Conservation (phyloP, 1,140 invertebrate genomes). For the Trichomalopsis sarcophagae region DNA sequence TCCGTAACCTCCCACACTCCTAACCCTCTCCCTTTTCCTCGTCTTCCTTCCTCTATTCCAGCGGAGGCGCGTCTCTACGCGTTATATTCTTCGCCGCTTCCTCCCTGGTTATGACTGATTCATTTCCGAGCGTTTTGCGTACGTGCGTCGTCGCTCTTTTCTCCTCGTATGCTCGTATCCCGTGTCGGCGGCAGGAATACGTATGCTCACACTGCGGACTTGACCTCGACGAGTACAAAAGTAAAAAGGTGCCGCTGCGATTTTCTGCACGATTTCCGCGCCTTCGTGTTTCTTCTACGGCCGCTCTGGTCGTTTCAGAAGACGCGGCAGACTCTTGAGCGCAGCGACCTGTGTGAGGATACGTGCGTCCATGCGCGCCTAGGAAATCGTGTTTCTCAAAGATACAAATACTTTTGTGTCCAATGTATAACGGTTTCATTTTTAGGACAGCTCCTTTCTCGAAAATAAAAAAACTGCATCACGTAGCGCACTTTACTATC, state of each 20-base stretch:
- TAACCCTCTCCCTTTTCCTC: neutral
- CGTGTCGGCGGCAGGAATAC: too few species aligned
- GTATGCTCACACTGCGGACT: neutral
- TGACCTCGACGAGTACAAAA: neutral
- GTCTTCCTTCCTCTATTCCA: neutral
- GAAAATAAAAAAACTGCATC: too few species aligned
- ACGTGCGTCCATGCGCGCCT: neutral
- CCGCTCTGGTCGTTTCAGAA: neutral
- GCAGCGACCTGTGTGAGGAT: too few species aligned
- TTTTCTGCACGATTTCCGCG: neutral
- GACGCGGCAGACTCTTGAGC: too few species aligned
- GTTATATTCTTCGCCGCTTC: neutral
- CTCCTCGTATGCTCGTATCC: too few species aligned
- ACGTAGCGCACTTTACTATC: neutral
- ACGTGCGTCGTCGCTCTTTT: neutral
- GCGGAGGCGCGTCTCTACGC: neutral
- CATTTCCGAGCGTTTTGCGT: neutral
- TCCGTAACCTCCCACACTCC: neutral
- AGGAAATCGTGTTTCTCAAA: neutral
- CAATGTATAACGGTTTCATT: too few species aligned
- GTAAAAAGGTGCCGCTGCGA: neutral
- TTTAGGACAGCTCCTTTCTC: too few species aligned
- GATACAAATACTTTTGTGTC: too few species aligned
- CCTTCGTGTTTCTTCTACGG: neutral
- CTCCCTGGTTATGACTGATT: constrained; percentile 12